Evolutionary conservation across 2,113 vertebrate species (phyloP).

Genomic region (Pantherophis guttatus): DNA sequence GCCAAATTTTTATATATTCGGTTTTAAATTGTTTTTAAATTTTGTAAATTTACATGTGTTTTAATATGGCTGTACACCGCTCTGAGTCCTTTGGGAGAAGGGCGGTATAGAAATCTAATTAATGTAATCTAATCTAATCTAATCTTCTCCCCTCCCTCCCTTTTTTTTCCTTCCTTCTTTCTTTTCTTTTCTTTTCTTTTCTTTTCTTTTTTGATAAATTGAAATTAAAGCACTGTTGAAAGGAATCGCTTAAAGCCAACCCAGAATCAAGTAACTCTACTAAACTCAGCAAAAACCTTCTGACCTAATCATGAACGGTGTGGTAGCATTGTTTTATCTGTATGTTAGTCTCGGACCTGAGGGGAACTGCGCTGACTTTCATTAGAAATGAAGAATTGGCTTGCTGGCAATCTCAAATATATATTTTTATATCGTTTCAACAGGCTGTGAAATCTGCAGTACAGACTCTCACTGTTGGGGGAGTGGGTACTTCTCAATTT

Average conservation of each 20-base stretch:
- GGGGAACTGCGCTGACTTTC: background rate
- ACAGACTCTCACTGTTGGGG: conserved; percentile 87
- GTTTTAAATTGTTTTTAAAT: no score
- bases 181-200: background rate
- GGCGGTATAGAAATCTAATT: no score
- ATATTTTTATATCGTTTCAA: conserved; percentile 50
- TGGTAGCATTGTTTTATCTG: accelerated
- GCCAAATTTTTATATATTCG: no score
- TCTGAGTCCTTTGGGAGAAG: no score
- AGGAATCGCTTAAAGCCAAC: background rate
- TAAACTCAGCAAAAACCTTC: background rate
- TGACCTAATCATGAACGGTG: background rate
- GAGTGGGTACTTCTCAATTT: conserved; percentile 85
- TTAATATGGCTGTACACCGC: no score
- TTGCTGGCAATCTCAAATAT: background rate
- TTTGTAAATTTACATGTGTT: no score
- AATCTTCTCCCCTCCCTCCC: no score
- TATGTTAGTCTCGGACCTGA: conserved; percentile 3
- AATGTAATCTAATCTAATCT: no score
- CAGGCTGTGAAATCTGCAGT: conserved; percentile 86
- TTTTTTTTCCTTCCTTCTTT: no score
- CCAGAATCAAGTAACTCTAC: background rate
- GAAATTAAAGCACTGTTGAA: background rate
- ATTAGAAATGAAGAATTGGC: background rate
- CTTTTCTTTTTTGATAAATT: background rate